Base-by-base conservation (phyloP, 2,888 invertebrate genomes). In the Trilocha varians region DNA sequence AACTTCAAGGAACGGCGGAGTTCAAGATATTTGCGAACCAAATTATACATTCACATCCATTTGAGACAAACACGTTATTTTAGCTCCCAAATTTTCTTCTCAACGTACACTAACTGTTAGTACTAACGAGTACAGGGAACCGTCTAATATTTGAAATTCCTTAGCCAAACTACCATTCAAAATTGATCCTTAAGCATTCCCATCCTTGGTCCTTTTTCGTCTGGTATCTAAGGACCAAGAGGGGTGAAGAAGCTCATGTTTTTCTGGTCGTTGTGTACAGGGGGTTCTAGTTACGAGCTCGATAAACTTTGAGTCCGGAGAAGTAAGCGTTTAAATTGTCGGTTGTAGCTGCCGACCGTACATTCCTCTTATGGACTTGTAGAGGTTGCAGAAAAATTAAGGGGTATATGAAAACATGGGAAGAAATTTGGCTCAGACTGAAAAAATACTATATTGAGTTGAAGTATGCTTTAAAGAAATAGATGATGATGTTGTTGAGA, bases 281-380 rank as follows among this genome's bases (percentile, higher is more conserved):
- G 65, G 63, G 65, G 65, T 68, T 65, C 68, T 71, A 74, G 82
- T 82, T 79, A 82, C 78, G 76, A 73, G 60, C 64, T 72, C 82
- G 74, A 83, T 82, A 83, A 83, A 83, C 70, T 83, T 78, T 64
- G 72, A 68, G 77, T 70, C 70, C 68, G 69, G 70, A 69, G 73
- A 77, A 80, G 82, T 80, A 78, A 72, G 70, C 76, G 75, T 74
- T 82, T 80, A 82, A 80, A 83, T 78, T 78, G 78, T 79, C 78
- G 76, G 70, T 78, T 72, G 65, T 72, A 65, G 70, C 63, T 78
- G 76, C 71, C 74, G 74, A 74, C 78, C 70, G 74, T 78, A 77
- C 79, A 77, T 82, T 75, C 78, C 38, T 42, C 42, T 42, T 42
- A 42, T 34, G 44, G 32, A 42, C 18, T 32, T 37, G 43, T 38